Evolutionary conservation across 2,797 vertebrate species (phyloP), one percentile per base, ranked within the genome.

Genomic region (Sparus aurata): DNA sequence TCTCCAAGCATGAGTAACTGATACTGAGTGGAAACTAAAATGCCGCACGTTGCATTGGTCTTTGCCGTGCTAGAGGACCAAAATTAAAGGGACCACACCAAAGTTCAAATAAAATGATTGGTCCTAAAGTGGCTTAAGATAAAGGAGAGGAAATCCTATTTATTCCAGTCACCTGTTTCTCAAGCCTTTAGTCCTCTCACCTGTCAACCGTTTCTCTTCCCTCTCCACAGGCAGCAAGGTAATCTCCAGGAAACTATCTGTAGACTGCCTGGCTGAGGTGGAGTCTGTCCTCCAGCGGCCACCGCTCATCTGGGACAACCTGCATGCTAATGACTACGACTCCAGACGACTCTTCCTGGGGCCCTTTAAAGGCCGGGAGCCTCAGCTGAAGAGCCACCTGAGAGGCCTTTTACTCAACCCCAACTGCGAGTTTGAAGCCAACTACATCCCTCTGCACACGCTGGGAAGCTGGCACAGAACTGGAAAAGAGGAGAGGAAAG

Each of bases 371-470:
- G 96, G 96, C 12, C 93, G 96, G 4, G 94, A 95, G 41, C 90
- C 94, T 0, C 90, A 91, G 79, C 93, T 97, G 25, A 82, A 85
- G 77, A 59, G 85, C 52, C 93, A 88, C 73, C 93, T 97, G 49
- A 85, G 86, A 0, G 97, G 97, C 9, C 89, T 97, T 73, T 93
- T 97, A 52, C 95, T 97, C 73, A 97, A 97, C 87, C 97, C 97
- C 49, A 97, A 97, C 91, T 97, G 97, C 4, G 97, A 97, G 86
- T 97, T 97, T 82, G 96, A 97, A 91, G 97, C 97, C 91, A 97
- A 97, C 87, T 97, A 96, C 88, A 93, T 97, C 85, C 96, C 97
- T 12, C 89, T 97, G 27, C 96, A 97, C 65, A 96, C 96, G 0
- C 85, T 97, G 83, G 96, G 94, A 67, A 93, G 85, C 75, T 97